Evolutionary conservation across 2,797 vertebrate genomes (phyloP).

Genomic region (Danio aesculapii): DNA sequence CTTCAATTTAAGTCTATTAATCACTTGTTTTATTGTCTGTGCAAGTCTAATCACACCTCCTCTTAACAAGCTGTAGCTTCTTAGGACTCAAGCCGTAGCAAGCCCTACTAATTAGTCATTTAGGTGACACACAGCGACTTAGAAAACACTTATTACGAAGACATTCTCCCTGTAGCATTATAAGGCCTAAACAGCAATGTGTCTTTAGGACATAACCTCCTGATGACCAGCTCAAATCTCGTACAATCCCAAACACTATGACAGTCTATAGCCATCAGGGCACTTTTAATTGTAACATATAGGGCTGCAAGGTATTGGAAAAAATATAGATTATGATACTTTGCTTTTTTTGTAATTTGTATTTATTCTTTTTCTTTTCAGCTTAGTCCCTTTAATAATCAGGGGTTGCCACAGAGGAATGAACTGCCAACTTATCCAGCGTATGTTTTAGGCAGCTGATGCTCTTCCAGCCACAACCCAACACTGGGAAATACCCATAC

Average conservation of each 20-base stretch:
- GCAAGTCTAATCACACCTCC: conserved; percentile 1
- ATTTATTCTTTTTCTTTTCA: too few relatives aligned
- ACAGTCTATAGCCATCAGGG: background rate
- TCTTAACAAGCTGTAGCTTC: background rate
- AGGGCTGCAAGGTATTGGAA: too few relatives aligned
- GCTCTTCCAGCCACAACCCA: too few relatives aligned
- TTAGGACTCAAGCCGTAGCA: background rate
- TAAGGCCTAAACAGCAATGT: background rate
- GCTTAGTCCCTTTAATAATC: too few relatives aligned
- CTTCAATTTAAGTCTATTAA: conserved; percentile 1
- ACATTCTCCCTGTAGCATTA: background rate
- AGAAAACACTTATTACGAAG: background rate
- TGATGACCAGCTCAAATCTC: background rate
- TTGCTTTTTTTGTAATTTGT: too few relatives aligned
- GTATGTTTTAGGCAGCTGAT: too few relatives aligned
- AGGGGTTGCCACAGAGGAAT: too few relatives aligned
- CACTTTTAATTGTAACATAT: background rate
- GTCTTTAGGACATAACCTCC: background rate
- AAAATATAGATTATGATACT: too few relatives aligned
- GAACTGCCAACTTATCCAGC: too few relatives aligned
- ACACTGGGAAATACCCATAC: too few relatives aligned
- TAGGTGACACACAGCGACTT: conserved; percentile 7
- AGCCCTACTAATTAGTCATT: background rate
- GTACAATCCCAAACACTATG: background rate
- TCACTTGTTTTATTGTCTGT: conserved; percentile 10